A percentile compares a stretch with the other conserved stretches of the same genome.
Conservation (phyloP, 2,797 vertebrate species). For the Sebastes miniatus region DNA sequence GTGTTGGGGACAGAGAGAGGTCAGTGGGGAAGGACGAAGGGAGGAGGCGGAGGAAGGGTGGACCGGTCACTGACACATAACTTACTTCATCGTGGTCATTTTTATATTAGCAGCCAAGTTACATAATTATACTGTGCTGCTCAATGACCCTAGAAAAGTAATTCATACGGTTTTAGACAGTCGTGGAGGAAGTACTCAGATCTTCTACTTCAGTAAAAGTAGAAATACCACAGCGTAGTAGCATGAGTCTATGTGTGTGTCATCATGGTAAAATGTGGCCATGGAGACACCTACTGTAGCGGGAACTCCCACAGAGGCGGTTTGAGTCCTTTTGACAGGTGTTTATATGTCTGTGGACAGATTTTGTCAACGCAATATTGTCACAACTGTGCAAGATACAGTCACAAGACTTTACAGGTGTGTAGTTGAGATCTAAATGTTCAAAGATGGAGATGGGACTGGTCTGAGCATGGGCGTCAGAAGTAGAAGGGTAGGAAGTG, state of each 20-base stretch:
- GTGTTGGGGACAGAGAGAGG: constrained; percentile 16
- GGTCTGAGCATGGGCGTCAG: neutral
- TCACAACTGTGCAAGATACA: neutral
- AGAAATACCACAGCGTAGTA: neutral
- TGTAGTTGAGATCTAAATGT: neutral
- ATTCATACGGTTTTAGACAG: neutral
- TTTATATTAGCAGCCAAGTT: constrained; percentile 29
- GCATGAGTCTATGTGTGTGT: neutral
- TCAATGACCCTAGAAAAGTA: neutral
- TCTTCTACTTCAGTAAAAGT: neutral
- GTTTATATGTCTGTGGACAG: neutral
- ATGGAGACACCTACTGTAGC: too few species aligned
- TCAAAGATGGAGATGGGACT: neutral
- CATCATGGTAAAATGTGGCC: neutral
- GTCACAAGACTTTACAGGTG: neutral
- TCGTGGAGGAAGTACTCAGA: neutral
- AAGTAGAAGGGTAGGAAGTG: neutral
- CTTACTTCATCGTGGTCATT: constrained; percentile 37
- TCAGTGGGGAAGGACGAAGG: constrained; percentile 44
- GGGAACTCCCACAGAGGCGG: too few species aligned
- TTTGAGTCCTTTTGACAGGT: too few species aligned
- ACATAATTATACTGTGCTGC: constrained; percentile 3
- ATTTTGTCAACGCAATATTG: neutral
- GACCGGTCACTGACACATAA: constrained; percentile 29
- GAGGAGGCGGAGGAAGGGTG: constrained; percentile 61